Evolutionary conservation across 1,140 invertebrate species (phyloP).

Genomic region (Zaprionus davidi): DNA sequence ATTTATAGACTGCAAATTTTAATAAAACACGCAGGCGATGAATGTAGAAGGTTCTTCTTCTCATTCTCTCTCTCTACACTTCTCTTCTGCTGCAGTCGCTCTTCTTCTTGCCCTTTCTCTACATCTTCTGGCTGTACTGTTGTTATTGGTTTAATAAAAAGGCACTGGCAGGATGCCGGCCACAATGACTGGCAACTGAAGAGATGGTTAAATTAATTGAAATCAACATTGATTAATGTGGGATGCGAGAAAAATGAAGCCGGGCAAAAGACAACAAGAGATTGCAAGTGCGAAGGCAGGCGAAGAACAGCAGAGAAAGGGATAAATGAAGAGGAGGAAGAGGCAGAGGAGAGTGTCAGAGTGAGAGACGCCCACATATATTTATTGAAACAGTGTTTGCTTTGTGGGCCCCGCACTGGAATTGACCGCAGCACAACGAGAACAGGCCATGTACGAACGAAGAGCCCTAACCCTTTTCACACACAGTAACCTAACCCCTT

Average conservation of each 20-base stretch:
- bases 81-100: not conserved
- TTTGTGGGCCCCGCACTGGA: slow-evolving; percentile 37
- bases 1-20: slow-evolving; percentile 80
- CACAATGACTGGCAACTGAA: slow-evolving; percentile 68
- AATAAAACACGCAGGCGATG: slow-evolving; percentile 53
- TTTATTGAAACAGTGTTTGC: slow-evolving; percentile 59
- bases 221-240: slow-evolving; percentile 83
- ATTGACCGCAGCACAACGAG: slow-evolving; percentile 59
- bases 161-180: slow-evolving; percentile 42
- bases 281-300: not conserved
- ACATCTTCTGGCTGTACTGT: slow-evolving; percentile 6
- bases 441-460: slow-evolving; percentile 46
- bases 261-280: slow-evolving; percentile 39
- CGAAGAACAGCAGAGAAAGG: not conserved
- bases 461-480: slow-evolving; percentile 6
- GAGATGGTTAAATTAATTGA: slow-evolving; percentile 83
- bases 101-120: not conserved
- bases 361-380: slow-evolving; percentile 35
- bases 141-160: slow-evolving; percentile 71
- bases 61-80: slow-evolving; percentile 7
- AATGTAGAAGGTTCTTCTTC: not conserved
- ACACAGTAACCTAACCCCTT: not conserved
- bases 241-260: slow-evolving; percentile 71
- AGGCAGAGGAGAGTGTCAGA: not conserved
- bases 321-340: not conserved